Conservation (phyloP, 2,888 invertebrate genomes). For the Dysmachus trigonus region DNA sequence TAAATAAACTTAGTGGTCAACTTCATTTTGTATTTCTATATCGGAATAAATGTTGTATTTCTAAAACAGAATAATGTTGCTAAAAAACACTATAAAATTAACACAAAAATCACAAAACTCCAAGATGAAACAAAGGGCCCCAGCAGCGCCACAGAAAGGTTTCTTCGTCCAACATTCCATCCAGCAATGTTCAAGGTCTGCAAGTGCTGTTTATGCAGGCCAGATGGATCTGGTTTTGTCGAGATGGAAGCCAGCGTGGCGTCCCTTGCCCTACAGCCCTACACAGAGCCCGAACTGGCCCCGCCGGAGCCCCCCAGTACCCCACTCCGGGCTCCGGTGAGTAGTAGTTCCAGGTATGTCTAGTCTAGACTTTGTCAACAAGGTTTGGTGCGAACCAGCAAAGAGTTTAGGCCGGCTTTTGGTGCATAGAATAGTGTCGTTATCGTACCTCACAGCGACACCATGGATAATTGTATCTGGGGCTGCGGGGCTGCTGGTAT, state of each 20-base stretch:
- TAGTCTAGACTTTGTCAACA: slow-evolving; percentile 4
- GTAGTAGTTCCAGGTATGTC: not conserved
- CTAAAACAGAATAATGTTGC: not conserved
- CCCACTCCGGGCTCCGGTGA: not conserved
- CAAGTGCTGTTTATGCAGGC: not conserved
- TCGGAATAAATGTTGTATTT: not conserved
- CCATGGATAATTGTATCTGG: not conserved
- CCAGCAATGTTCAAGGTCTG: not conserved
- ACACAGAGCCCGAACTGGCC: not conserved
- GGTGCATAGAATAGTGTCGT: not conserved
- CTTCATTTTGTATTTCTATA: too few species aligned
- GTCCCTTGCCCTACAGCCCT: not conserved
- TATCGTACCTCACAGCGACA: not conserved
- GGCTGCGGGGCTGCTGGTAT: not conserved
- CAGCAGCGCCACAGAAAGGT: not conserved
- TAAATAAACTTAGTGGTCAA: too few species aligned
- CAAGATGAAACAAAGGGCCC: not conserved
- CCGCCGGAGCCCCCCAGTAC: not conserved
- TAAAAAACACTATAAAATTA: not conserved
- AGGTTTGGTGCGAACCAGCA: not conserved
- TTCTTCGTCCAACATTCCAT: not conserved
- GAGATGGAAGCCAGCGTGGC: not conserved
- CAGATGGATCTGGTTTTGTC: not conserved
- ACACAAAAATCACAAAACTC: not conserved
- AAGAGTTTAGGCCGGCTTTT: not conserved